Base-by-base conservation (phyloP, 2,797 vertebrate species). In the Oophaga sylvatica region DNA sequence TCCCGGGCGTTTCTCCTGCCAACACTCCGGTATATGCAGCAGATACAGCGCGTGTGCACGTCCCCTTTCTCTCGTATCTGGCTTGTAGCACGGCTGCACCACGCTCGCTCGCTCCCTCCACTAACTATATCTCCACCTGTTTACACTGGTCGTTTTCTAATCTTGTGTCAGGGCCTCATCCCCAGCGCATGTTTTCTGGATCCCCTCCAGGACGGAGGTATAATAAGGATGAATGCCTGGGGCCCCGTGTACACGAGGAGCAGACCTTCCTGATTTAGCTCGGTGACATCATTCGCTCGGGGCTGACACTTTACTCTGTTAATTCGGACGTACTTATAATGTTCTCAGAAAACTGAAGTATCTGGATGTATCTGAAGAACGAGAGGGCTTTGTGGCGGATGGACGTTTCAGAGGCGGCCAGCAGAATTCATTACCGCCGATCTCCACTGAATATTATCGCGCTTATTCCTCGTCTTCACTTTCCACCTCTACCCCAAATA, bases 151-250 rank as follows among this genome's bases (percentile, higher is more conserved):
- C 22, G 41, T 48, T 48, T 48, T 71, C 16, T 15, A 68, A 5
- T 31, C 67, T 68, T 71, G 22, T 56, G 12, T 77, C 75, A 5
- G 5, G 75, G 45, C 48, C 48, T 22, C 75, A 56, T 48, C 35
- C 5, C 45, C 48, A 8, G 48, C n/a, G 20, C 26, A 56, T 16
- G 6, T 56, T 53, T 48, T 56, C 75, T 77, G 75, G 75, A n/a
- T 77, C 22, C 71, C 48, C 4, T 77, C 75, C 75, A 77, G 75
- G 15, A n/a, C n/a, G 4, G 75, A 26, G 75, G 75, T 29, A 77
- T 77, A 77, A 77, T 77, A 77, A 77, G 45, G n/a, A 56, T 77
- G 75, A 75, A 75, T 48, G 41, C 71, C 31, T 48, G 71, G 71
- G 71, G 41, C 71, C 71, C 71, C 9, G 35, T 3, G 70, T 73